Conservation (phyloP, 2,888 invertebrate species). For the Anodontia alba region DNA sequence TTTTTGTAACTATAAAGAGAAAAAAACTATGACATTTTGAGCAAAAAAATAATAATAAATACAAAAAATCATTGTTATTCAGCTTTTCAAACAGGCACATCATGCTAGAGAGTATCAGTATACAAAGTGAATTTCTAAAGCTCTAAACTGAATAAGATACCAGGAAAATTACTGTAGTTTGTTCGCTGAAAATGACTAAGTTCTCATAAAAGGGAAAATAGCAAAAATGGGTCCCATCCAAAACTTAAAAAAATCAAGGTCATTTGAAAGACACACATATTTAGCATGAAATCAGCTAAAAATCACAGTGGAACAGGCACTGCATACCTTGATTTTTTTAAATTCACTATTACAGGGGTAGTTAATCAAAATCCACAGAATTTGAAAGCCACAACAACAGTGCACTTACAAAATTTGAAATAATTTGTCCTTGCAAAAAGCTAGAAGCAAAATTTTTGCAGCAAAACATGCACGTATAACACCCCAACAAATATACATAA, state of each 20-base stretch:
- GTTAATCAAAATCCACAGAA: slow-evolving; percentile 21
- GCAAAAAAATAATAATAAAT: too few species aligned
- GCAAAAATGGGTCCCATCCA: slow-evolving; percentile 79
- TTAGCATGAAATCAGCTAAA: slow-evolving; percentile 48
- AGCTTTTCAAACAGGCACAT: too few species aligned
- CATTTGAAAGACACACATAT: slow-evolving; percentile 67
- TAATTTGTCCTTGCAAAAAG: not conserved
- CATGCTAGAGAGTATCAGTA: too few species aligned
- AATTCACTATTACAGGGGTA: slow-evolving; percentile 23
- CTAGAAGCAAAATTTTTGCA: not conserved
- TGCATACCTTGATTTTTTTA: slow-evolving; percentile 39
- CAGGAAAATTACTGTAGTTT: too few species aligned
- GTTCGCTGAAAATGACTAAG: slow-evolving; percentile 27
- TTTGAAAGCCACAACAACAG: slow-evolving; percentile 17
- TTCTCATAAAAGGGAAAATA: slow-evolving; percentile 67
- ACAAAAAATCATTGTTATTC: too few species aligned
- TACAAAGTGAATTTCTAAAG: too few species aligned
- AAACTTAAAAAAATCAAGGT: slow-evolving; percentile 68
- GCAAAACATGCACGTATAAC: not conserved
- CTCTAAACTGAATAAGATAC: too few species aligned
- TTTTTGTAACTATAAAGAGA: too few species aligned
- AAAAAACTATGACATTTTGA: too few species aligned
- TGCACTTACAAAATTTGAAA: slow-evolving; percentile 17
- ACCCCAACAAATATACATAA: not conserved
- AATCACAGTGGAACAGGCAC: slow-evolving; percentile 68